Percentiles rank a stretch among this genome's conserved stretches.
These are phyloP conservation scores for Palythoa caribaeorum DNA, from an alignment of 92 coral and sea anemone species.

Conservation along the genomic window DNA sequence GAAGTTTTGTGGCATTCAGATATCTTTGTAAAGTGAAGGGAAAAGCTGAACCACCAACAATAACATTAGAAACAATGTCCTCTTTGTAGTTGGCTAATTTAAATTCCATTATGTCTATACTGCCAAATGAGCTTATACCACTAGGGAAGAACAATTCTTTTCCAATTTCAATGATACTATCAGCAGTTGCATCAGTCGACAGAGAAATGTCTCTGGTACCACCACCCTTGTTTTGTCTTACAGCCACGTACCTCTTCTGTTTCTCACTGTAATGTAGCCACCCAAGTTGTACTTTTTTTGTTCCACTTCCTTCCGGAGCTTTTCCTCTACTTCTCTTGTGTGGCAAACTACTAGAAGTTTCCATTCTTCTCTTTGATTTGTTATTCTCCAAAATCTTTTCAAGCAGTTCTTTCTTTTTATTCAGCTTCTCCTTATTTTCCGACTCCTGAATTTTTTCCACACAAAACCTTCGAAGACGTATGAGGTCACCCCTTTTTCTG, in stretches of 20 bases:
- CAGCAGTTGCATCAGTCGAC: background rate
- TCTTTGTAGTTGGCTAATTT: slow-evolving; percentile 54
- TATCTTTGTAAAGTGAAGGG: slow-evolving; percentile 57
- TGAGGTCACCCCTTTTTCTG: slow-evolving; percentile 55
- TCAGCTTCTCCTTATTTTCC: slow-evolving; percentile 48
- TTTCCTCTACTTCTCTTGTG: slow-evolving; percentile 14
- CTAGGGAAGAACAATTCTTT: slow-evolving; percentile 28
- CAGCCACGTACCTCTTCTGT: background rate
- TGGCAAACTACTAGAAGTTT: slow-evolving; percentile 22
- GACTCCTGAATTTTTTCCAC: slow-evolving; percentile 43
- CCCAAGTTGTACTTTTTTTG: background rate
- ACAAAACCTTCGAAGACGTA: slow-evolving; percentile 52
- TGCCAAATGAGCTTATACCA: slow-evolving; percentile 17
- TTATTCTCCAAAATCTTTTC: slow-evolving; percentile 50
- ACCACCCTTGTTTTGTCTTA: background rate
- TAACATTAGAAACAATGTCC: slow-evolving; percentile 35
- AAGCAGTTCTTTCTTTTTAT: slow-evolving; percentile 48
- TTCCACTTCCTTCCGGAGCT: background rate
- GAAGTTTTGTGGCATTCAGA: slow-evolving; percentile 55
- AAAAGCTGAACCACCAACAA: slow-evolving; percentile 17
- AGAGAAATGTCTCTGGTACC: slow-evolving; percentile 15
- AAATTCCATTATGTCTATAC: slow-evolving; percentile 40
- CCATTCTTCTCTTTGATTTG: slow-evolving; percentile 55
- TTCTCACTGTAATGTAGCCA: background rate
- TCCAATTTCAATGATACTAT: slow-evolving; percentile 14